Evolutionary conservation across 2,113 vertebrate genomes (phyloP).

Genomic region (Lepisosteus osseus): DNA sequence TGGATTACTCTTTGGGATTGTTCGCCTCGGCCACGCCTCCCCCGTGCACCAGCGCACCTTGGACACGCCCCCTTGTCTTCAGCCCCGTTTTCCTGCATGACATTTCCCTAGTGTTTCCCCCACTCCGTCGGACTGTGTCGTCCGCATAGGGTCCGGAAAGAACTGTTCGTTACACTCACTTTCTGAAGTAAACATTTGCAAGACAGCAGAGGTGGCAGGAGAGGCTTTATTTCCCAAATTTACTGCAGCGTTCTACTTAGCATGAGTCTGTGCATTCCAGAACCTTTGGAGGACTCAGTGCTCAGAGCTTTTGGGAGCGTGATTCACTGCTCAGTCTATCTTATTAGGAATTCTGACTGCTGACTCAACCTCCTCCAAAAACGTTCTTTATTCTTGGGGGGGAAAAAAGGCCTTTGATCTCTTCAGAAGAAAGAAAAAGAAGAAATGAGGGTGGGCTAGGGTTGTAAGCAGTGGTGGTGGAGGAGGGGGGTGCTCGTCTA

Average conservation of each 20-base stretch:
- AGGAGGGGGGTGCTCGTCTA: too few relatives aligned
- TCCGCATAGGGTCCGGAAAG: too few relatives aligned
- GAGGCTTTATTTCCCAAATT: not conserved
- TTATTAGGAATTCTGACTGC: slow-evolving; percentile 42
- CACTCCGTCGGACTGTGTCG: too few relatives aligned
- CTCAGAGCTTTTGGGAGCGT: slow-evolving; percentile 1
- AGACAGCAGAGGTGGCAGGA: not conserved
- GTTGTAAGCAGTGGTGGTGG: too few relatives aligned
- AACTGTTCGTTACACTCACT: too few relatives aligned
- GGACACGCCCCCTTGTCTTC: too few relatives aligned
- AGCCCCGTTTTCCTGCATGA: too few relatives aligned
- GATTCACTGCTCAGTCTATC: slow-evolving; percentile 23
- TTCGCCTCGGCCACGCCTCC: too few relatives aligned
- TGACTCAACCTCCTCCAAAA: slow-evolving; percentile 48
- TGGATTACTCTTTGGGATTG: too few relatives aligned
- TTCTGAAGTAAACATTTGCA: not conserved
- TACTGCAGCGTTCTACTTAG: not conserved
- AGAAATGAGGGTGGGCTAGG: too few relatives aligned
- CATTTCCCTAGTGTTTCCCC: too few relatives aligned
- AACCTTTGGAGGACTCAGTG: not conserved
- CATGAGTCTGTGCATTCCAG: not conserved
- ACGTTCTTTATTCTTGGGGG: slow-evolving; percentile 11
- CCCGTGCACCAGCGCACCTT: too few relatives aligned
- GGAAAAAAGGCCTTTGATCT: slow-evolving; percentile 50
- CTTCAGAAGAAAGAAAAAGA: slow-evolving; percentile 18